Evolutionary conservation across 37 sponge, comb jelly and placozoan species (phyloP), one percentile per base, ranked within the genome.

Genomic region (Hexactinellida sp.): DNA sequence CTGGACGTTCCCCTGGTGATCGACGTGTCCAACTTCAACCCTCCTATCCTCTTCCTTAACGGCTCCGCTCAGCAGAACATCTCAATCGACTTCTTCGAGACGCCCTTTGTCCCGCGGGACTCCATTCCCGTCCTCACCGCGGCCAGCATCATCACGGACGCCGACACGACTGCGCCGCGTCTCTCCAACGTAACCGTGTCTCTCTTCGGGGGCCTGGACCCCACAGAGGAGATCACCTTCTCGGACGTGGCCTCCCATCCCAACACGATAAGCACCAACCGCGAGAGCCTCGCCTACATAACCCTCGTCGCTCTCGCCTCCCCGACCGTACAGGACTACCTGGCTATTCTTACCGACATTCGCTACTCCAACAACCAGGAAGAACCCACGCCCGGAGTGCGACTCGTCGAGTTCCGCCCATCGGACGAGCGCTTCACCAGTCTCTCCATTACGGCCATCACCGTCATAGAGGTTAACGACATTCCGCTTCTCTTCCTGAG

Each of bases 1-100:
- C 34, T 63, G 34, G 28, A 63, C 13, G 76, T 63, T 63, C 76
- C 76, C 3, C 76, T 63, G 19, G 21, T 63, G 76, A 63, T 63
- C 34, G 76, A 63, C 13, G 76, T 63, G 21, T 63, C 76, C 34
- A 63, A 63, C 34, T 63, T 63, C 76, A 63, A 63, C 76, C 76
- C 76, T 32, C 76, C 76, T 21, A 63, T 63, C 21, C 76, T 63
- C 76, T 63, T 63, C 76, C 76, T 63, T 3, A 63, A 63, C 13
- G 76, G 76, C 25, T 25, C 76, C 5, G 21, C 25, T 32, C 76
- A 63, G 76, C 76, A 63, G 76, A 63, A 63, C 30, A 63, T 63
- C 5, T 63, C 76, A 25, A n/a, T 63, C 3, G 76, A 63, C 1
- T n/a, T 63, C 28, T 21, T 7, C 3, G 76, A 63, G 76, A 63